A percentile compares a stretch with the other conserved stretches of the same genome.
These are phyloP conservation scores for Aricia agestis DNA, from an alignment of 1,140 invertebrate genomes.

Conservation along the genomic window DNA sequence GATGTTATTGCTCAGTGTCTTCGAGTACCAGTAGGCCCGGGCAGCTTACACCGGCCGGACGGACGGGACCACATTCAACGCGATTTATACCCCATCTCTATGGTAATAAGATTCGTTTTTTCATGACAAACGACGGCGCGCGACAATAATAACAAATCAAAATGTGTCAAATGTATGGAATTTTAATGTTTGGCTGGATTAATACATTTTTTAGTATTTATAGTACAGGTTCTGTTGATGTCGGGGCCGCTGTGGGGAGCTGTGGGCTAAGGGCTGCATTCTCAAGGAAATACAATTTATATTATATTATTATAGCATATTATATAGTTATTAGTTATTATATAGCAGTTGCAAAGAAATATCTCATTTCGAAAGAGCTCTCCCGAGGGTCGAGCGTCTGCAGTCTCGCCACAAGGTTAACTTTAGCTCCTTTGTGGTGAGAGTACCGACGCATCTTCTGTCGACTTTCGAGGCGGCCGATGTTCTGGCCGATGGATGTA, in stretches of 20 bases:
- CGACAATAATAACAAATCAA: conserved; percentile 24
- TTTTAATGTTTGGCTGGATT: conserved; percentile 12
- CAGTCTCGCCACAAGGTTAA: too few species aligned
- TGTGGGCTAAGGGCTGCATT: background rate
- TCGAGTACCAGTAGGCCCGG: conserved; percentile 54
- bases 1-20: conserved; percentile 72
- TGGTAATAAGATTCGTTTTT: conserved; percentile 32
- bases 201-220: conserved; percentile 16
- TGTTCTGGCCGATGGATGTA: too few species aligned
- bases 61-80: conserved; percentile 34
- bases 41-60: conserved; percentile 41
- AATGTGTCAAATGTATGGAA: conserved; percentile 24
- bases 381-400: too few species aligned
- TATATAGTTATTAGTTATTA: too few species aligned
- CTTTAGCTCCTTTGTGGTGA: too few species aligned
- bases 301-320: too few species aligned
- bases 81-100: conserved; percentile 35
- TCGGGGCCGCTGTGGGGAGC: background rate
- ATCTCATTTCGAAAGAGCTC: too few species aligned
- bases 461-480: too few species aligned
- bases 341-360: too few species aligned
- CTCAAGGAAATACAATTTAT: background rate
- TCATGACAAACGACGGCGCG: conserved; percentile 5
- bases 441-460: too few species aligned
- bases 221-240: conserved; percentile 8